phyloP scores from a whole-genome alignment of 2,888 invertebrate genomes.

The Drosophila crucigera region DNA sequence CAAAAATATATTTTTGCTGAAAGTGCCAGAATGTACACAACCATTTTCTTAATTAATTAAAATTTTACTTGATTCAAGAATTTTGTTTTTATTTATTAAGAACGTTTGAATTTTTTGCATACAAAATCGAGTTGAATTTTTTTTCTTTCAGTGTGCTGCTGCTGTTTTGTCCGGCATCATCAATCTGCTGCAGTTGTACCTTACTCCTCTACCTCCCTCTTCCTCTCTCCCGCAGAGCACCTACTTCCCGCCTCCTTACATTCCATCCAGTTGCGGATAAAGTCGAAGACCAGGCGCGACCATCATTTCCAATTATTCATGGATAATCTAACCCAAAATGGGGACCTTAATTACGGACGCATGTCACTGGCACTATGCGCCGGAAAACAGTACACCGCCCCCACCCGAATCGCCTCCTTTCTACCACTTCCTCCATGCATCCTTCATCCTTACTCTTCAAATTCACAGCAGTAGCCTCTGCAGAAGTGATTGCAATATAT shows the following conservation, averaged over 20 bases:
- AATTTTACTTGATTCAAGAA: background rate
- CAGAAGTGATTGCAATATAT: conserved; percentile 46
- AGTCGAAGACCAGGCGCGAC: conserved; percentile 35
- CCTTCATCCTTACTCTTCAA: background rate
- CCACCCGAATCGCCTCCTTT: no score
- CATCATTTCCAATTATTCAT: conserved; percentile 83
- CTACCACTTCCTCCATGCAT: background rate
- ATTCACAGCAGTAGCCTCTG: conserved; percentile 5
- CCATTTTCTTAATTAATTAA: no score
- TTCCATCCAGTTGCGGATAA: background rate
- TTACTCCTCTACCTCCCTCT: conserved; percentile 27
- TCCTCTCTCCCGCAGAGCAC: background rate
- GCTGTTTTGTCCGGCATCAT: conserved; percentile 60
- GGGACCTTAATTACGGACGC: conserved; percentile 85
- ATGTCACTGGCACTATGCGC: conserved; percentile 66
- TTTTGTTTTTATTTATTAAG: background rate
- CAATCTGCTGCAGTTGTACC: conserved; percentile 68
- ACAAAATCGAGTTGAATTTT: background rate
- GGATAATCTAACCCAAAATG: conserved; percentile 85
- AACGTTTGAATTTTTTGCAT: background rate
- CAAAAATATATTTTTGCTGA: background rate
- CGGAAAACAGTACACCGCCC: background rate
- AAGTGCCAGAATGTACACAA: background rate
- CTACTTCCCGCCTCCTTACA: background rate
- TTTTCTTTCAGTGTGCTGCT: conserved; percentile 1